Base-by-base conservation (phyloP, 2,888 invertebrate species). In the Oscheius sp. region DNA sequence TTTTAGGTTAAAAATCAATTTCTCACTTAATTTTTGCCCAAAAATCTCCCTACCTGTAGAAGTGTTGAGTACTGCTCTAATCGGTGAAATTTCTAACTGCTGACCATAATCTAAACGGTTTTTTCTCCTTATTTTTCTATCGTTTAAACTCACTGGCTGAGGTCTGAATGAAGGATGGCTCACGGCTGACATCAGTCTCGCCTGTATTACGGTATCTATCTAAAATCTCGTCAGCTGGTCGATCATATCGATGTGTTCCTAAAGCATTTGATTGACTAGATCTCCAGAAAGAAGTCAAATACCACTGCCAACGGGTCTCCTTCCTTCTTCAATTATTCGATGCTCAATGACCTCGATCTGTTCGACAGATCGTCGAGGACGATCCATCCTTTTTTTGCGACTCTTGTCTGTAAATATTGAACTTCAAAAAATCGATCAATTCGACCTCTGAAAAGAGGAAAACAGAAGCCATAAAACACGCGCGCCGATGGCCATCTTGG, bases 261-360 rank as follows among this genome's bases (percentile, higher is more conserved):
- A 53, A n/a, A n/a, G n/a, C n/a, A n/a, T 27, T 10, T 10, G 52
- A 27, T 10, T 10, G 25, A 23, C 37, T 34, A 34, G n/a, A 3
- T 34, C 10, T 55, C 1, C 20, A 33, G 20, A n/a, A 27, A 8
- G 33, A 12, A 25, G 5, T 27, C 53, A 31, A n/a, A n/a, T 34
- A 55, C 55, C 68, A 8, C 48, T 20, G 5, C 55, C 57, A 15
- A 48, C 37, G 6, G 68, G 68, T 58, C 68, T 71, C 57, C 75
- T 39, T 0, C 79, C 73, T 34, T 75, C 79, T 46, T 84, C 84
- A 8, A 80, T 80, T 20, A 85, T 78, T 34, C 76, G 72, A 53
- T 82, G 78, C 63, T 85, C 85, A 55, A 85, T 84, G 5, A 85
- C 80, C 66, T 85, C 85, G 50, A 85, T 81, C 63, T 86, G 85